Conservation (phyloP, 1,140 invertebrate species). For the Aphelinus certus region DNA sequence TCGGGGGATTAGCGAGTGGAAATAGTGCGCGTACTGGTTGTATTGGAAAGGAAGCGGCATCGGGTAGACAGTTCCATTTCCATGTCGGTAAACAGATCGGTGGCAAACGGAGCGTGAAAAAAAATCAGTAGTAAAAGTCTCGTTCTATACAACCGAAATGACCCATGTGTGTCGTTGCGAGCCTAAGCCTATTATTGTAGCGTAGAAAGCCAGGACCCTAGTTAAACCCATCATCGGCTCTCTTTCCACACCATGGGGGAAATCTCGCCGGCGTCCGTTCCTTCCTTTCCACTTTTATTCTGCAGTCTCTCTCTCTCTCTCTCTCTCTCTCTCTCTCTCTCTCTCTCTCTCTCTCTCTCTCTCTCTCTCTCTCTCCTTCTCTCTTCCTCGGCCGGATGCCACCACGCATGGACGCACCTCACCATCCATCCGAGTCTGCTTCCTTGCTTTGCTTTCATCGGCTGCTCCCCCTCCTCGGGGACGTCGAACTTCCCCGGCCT, state of each 20-base stretch:
- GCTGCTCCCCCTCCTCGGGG: conserved; percentile 12
- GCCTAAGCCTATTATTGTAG: conserved; percentile 11
- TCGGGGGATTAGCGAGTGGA: background rate
- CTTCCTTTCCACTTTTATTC: conserved; percentile 4
- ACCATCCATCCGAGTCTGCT: background rate
- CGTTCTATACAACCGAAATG: background rate
- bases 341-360: background rate
- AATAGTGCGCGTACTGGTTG: too few relatives aligned
- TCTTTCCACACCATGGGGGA: too few relatives aligned
- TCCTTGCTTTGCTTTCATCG: background rate
- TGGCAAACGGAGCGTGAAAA: conserved; percentile 12
- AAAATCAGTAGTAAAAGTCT: conserved; percentile 11
- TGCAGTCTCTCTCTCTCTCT: background rate
- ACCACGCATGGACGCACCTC: background rate
- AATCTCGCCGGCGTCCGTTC: background rate
- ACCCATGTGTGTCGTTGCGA: conserved; percentile 1
- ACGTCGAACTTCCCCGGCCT: conserved; percentile 53
- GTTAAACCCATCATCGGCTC: conserved; percentile 21
- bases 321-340: too few relatives aligned
- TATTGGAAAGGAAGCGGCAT: too few relatives aligned
- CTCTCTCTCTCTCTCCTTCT: background rate
- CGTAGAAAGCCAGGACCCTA: background rate
- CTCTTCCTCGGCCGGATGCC: background rate
- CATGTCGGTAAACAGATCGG: background rate
- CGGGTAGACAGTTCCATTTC: too few relatives aligned